Evolutionary conservation across 2,113 vertebrate species (phyloP).

Genomic region (Diadophis punctatus): DNA sequence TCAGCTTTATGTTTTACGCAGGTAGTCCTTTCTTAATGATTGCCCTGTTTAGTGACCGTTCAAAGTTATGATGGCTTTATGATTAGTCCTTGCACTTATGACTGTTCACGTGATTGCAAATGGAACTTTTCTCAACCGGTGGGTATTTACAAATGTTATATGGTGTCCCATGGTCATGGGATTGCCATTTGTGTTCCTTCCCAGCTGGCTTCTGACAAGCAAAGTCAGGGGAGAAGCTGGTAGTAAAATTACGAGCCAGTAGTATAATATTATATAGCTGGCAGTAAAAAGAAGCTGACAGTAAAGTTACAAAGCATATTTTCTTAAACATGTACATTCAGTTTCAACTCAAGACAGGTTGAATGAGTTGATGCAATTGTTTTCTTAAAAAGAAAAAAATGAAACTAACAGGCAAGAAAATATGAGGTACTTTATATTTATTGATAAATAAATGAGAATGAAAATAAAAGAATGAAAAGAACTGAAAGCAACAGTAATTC

Average conservation of each 20-base stretch:
- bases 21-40: not conserved
- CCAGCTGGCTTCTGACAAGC: not conserved
- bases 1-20: not conserved
- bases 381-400: not conserved
- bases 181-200: not conserved
- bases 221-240: not conserved
- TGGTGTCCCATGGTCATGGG: not conserved
- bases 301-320: not conserved
- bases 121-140: not conserved
- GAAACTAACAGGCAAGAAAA: not conserved
- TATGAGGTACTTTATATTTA: not conserved
- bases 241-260: not conserved
- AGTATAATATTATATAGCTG: not conserved
- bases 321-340: not conserved
- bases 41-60: not conserved
- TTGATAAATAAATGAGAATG: not conserved
- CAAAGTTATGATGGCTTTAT: not conserved
- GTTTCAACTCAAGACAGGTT: not conserved
- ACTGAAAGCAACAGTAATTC: not conserved
- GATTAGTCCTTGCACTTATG: not conserved
- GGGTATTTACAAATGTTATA: not conserved
- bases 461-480: not conserved
- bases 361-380: not conserved
- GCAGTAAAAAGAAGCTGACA: not conserved
- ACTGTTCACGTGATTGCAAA: not conserved